Conservation (phyloP, 53 echinoderm and acorn worm genomes). For the Apostichopus leukothele region DNA sequence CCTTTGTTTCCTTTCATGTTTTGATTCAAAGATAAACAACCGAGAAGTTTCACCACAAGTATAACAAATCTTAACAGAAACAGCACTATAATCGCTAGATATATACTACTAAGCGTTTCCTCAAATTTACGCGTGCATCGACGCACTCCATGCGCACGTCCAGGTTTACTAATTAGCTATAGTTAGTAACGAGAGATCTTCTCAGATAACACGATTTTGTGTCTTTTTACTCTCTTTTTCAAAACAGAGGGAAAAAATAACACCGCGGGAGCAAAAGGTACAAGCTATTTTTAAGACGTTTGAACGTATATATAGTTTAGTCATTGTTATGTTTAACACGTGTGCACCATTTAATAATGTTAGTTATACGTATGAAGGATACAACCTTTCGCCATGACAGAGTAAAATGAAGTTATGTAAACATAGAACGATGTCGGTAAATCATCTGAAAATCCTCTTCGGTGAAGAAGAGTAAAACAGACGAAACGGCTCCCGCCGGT, state of each 20-base stretch:
- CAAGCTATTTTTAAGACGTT: neutral
- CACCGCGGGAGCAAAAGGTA: neutral
- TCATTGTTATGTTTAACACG: conserved; percentile 23
- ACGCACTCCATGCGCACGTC: conserved; percentile 7
- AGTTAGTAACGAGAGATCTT: conserved; percentile 6
- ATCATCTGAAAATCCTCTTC: neutral
- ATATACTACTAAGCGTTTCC: too few species aligned
- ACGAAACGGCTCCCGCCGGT: neutral
- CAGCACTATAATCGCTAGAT: too few species aligned
- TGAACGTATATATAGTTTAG: neutral
- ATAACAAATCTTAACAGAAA: neutral
- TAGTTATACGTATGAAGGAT: neutral
- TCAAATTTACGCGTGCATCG: neutral
- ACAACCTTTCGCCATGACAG: neutral
- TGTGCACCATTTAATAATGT: conserved; percentile 33
- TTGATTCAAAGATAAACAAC: neutral
- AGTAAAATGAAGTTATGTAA: conserved; percentile 43
- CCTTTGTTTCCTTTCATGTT: neutral
- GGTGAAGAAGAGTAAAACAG: neutral
- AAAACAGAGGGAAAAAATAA: neutral
- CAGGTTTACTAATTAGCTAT: neutral
- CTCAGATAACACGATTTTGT: neutral
- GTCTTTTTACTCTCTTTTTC: neutral
- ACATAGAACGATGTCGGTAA: conserved; percentile 3
- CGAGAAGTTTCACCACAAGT: neutral